Conservation (phyloP, 2,888 invertebrate species). For the Eurytoma adleriae region DNA sequence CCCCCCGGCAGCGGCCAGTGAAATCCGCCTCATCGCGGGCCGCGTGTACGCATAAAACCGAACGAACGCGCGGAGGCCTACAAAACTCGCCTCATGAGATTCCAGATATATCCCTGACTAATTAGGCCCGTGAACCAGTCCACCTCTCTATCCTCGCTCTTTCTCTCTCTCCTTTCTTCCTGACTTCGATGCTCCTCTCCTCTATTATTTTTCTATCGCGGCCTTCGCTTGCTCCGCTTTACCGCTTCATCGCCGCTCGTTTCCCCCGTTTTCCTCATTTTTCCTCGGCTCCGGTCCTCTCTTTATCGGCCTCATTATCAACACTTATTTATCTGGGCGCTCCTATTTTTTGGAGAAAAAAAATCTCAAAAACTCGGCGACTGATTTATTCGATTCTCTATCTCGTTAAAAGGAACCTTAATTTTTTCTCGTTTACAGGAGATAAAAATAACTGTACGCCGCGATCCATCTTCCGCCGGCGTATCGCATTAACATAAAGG, state of each 20-base stretch:
- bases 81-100: constrained; percentile 74
- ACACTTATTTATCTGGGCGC: constrained; percentile 14
- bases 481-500: background rate
- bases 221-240: constrained; percentile 40
- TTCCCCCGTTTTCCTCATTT: constrained; percentile 38
- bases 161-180: constrained; percentile 44
- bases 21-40: constrained; percentile 68
- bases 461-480: background rate
- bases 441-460: background rate
- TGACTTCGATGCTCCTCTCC: constrained; percentile 36
- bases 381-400: constrained; percentile 4
- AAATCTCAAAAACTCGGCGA: background rate
- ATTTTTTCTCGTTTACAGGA: constrained; percentile 2
- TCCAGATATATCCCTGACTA: constrained; percentile 76
- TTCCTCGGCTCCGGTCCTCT: background rate
- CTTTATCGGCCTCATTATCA: constrained; percentile 1
- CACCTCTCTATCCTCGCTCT: constrained; percentile 39
- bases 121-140: constrained; percentile 67
- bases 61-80: constrained; percentile 66
- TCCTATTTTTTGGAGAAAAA: background rate
- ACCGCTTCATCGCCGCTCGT: constrained; percentile 30
- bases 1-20: constrained; percentile 66
- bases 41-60: constrained; percentile 61
- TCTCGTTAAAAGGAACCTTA: background rate
- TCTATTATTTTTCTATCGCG: constrained; percentile 46